Base-by-base conservation (phyloP, 1,140 invertebrate genomes). In the Anastrepha ludens region DNA sequence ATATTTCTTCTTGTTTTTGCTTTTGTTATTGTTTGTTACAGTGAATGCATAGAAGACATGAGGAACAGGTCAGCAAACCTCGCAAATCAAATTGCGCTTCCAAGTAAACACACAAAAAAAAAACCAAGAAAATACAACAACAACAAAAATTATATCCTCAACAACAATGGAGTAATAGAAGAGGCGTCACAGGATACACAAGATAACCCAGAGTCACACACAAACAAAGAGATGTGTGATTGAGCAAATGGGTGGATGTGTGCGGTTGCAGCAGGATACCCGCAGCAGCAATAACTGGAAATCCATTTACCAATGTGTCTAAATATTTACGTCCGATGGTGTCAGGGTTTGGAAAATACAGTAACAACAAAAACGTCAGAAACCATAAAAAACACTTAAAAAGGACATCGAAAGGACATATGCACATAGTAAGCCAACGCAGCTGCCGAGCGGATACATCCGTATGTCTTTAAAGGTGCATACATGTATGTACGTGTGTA, bases 51-150 rank as follows among this genome's bases (percentile, higher is more conserved):
- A 29, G 59, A 60, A 15, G 39, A 8, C 17, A n/a, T 62, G 86
- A 65, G 13, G 39, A 44, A 41, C 86, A 86, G 86, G 86, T 86
- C 86, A 86, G 60, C 86, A 86, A 86, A 44, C 65, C 60, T 86
- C 86, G 86, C 86, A 86, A 86, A 86, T 64, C 86, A 86, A 85
- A 85, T 59, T 85, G 81, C 59, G 70, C 70, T 85, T 59, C 11
- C 44, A 85, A 58, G 29, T 58, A 60, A 60, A 58, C 50, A 85
- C 58, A 8, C 58, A 81, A n/a, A 39, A 74, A 47, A 39, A 74
- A 74, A 39, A 29, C 0, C 29, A 29, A 29, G 29, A 29, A 29
- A 29, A 29, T 29, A 29, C 29, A 29, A 29, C 29, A 74, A n/a
- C 41, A 47, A 29, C 29, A 67, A 67, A 17, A 74, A 4, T 41